Evolutionary conservation across 2,888 invertebrate genomes (phyloP).

Genomic region (Drosophila paranaensis): DNA sequence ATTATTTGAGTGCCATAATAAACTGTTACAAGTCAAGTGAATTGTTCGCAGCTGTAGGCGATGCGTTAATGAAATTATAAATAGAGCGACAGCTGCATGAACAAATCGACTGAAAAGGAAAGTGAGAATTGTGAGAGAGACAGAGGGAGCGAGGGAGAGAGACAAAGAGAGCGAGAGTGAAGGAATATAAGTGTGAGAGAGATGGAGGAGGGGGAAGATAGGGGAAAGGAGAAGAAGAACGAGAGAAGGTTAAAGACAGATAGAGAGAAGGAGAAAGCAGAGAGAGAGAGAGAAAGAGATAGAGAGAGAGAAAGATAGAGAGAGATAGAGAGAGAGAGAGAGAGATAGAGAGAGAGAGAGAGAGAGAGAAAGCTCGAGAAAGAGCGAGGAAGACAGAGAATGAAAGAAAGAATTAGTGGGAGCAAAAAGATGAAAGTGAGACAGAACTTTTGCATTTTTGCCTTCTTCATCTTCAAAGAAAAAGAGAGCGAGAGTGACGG

Average conservation of each 20-base stretch:
- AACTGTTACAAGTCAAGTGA: background rate
- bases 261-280: background rate
- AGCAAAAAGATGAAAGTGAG: background rate
- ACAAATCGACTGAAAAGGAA: constrained; percentile 36
- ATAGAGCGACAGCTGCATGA: constrained; percentile 70
- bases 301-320: background rate
- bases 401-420: background rate
- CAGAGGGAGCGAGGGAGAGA: background rate
- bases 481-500: too few species aligned
- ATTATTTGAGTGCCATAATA: background rate
- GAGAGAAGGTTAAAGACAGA: too few species aligned
- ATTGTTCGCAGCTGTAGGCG: constrained; percentile 5
- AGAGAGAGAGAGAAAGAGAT: background rate
- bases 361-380: background rate
- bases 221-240: too few species aligned
- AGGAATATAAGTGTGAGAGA: background rate
- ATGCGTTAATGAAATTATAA: constrained; percentile 70
- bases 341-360: background rate
- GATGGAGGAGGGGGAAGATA: background rate
- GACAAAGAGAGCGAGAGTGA: background rate
- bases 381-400: background rate
- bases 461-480: background rate
- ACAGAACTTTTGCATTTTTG: background rate
- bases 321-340: background rate
- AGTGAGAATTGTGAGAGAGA: constrained; percentile 14